Evolutionary conservation across 92 coral and sea anemone genomes (phyloP).

Genomic region (Pocillopora grandis): DNA sequence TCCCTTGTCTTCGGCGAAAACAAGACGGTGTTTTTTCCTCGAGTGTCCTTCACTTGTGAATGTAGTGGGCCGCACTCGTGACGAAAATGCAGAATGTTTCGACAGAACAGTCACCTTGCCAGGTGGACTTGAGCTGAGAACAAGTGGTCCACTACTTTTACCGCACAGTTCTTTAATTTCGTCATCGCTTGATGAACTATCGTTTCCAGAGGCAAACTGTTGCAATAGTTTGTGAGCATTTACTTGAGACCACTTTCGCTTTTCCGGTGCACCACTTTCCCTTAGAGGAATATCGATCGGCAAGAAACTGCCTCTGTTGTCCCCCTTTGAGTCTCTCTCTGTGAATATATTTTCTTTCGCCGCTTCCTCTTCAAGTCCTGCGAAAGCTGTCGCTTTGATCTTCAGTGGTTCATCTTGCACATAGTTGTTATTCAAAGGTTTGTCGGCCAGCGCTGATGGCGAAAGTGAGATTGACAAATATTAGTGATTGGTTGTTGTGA

Average conservation of each 20-base stretch:
- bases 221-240: conserved; percentile 72
- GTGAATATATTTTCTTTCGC: conserved; percentile 46
- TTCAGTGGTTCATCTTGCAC: neutral
- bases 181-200: conserved; percentile 98
- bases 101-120: conserved; percentile 93
- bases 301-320: conserved; percentile 8
- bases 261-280: conserved; percentile 76
- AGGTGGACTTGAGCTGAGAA: conserved; percentile 81
- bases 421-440: conserved; percentile 28
- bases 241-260: conserved; percentile 96
- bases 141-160: conserved; percentile 52
- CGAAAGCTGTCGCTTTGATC: conserved; percentile 17
- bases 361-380: conserved; percentile 24
- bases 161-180: conserved; percentile 94
- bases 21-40: conserved; percentile 89
- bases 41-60: conserved; percentile 68
- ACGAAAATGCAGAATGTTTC: conserved; percentile 85
- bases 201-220: conserved; percentile 80
- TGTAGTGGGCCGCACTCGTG: conserved; percentile 76
- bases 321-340: conserved; percentile 5
- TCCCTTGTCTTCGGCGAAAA: conserved; percentile 68
- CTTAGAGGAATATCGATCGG: conserved; percentile 28
- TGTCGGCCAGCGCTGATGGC: conserved; percentile 1
- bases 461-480: conserved; percentile 47
- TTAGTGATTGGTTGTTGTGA: conserved; percentile 14